A percentile compares a stretch with the other conserved stretches of the same genome.
Evolutionary conservation across 2,888 invertebrate species (phyloP).

Genomic region (Acanthacorydalis orientalis): DNA sequence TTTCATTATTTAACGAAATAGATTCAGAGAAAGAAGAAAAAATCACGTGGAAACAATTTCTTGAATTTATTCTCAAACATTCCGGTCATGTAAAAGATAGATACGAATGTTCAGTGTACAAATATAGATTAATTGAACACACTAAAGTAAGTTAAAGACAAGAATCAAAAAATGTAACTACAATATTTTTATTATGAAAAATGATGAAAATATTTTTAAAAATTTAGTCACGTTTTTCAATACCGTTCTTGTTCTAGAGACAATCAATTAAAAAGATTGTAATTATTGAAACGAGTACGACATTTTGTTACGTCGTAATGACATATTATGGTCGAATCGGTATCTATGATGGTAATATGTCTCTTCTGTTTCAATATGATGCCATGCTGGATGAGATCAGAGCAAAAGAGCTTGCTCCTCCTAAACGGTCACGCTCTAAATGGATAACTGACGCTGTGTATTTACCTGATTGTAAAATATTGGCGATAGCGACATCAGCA

Average conservation of each 20-base stretch:
- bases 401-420: conserved; percentile 10
- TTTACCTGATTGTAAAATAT: conserved; percentile 33
- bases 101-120: neutral
- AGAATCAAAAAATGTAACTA: no score
- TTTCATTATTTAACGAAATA: conserved; percentile 20
- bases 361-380: conserved; percentile 31
- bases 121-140: conserved; percentile 1
- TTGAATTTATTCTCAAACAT: conserved; percentile 22
- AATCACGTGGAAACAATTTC: conserved; percentile 23
- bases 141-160: conserved; percentile 8
- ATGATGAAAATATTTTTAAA: no score
- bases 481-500: conserved; percentile 37
- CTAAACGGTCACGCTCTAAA: conserved; percentile 28
- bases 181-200: no score
- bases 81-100: conserved; percentile 11
- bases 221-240: no score
- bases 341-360: conserved; percentile 37
- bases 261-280: conserved; percentile 41
- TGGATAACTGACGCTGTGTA: conserved; percentile 48
- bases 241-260: conserved; percentile 32
- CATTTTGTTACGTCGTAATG: conserved; percentile 41
- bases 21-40: conserved; percentile 13
- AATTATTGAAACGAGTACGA: conserved; percentile 33
- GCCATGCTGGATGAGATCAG: conserved; percentile 26
- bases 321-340: conserved; percentile 41